A percentile compares a stretch with the other conserved stretches of the same genome.
Evolutionary conservation across 2,113 vertebrate species (phyloP).

Genomic region (Ginglymostoma cirratum): DNA sequence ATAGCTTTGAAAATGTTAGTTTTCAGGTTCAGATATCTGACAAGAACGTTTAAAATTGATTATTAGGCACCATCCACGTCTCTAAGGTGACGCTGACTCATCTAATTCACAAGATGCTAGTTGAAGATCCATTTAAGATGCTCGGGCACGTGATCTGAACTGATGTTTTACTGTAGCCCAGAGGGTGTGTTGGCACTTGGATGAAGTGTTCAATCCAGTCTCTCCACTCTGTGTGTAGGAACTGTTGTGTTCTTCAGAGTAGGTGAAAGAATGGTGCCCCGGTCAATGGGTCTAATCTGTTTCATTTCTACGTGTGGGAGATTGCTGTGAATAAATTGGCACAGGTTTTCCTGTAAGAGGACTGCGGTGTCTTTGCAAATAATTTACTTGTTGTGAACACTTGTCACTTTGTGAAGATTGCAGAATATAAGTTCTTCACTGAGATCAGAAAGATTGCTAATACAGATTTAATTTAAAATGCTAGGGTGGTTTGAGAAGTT

Average conservation of each 20-base stretch:
- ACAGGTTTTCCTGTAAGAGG: background rate
- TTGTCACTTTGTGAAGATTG: background rate
- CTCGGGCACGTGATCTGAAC: background rate
- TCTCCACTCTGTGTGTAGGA: background rate
- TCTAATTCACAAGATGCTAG: background rate
- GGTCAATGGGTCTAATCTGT: background rate
- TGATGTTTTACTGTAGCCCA: background rate
- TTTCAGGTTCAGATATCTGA: background rate
- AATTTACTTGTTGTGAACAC: background rate
- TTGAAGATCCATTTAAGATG: background rate
- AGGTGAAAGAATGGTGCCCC: background rate
- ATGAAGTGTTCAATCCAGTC: background rate
- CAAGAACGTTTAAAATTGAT: background rate
- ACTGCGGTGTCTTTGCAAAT: background rate
- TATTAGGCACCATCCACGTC: background rate
- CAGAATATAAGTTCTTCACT: background rate
- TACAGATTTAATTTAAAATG: background rate
- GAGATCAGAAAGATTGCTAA: background rate
- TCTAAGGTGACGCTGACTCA: background rate
- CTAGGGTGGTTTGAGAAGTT: background rate
- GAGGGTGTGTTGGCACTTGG: background rate
- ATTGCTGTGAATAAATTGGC: background rate
- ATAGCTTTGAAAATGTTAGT: background rate
- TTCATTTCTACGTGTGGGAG: background rate
- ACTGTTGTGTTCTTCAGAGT: background rate